These are phyloP conservation scores for Mycalesis mineus DNA, from an alignment of 2,888 invertebrate genomes.

Conservation along the genomic window DNA sequence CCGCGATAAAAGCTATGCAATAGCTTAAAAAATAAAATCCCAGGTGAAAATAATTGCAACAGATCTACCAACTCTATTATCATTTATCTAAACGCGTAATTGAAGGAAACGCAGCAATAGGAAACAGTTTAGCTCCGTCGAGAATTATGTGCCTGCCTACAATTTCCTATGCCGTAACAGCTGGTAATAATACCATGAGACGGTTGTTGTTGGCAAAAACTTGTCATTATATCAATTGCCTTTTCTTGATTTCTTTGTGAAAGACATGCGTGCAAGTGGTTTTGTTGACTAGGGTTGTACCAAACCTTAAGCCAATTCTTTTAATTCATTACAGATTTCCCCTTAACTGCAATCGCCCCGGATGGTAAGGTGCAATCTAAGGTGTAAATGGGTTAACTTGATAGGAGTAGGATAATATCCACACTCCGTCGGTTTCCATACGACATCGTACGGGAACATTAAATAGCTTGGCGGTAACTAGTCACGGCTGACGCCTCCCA, in stretches of 20 bases:
- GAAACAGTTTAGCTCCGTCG: constrained; percentile 4
- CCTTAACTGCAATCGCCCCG: too few relatives aligned
- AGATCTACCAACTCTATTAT: background rate
- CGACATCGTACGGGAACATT: too few relatives aligned
- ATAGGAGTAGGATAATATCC: too few relatives aligned
- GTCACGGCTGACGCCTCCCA: too few relatives aligned
- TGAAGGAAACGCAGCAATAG: constrained; percentile 12
- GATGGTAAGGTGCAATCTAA: too few relatives aligned
- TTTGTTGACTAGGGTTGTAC: background rate
- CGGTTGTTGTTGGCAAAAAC: constrained; percentile 8
- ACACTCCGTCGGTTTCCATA: too few relatives aligned
- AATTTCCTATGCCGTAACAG: constrained; percentile 18
- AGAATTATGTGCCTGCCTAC: constrained; percentile 4
- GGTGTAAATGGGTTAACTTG: too few relatives aligned
- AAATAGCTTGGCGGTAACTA: too few relatives aligned
- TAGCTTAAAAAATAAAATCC: too few relatives aligned
- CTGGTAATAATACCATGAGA: background rate
- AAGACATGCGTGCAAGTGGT: background rate
- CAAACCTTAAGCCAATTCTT: too few relatives aligned
- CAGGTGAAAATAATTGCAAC: background rate
- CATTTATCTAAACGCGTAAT: constrained; percentile 1
- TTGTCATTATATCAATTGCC: constrained; percentile 19
- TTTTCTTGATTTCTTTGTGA: constrained; percentile 11
- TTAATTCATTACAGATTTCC: too few relatives aligned
- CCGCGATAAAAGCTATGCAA: too few relatives aligned